Evolutionary conservation across 2,113 vertebrate species (phyloP), one percentile per base, ranked within the genome.

Genomic region (Eublepharis macularius): DNA sequence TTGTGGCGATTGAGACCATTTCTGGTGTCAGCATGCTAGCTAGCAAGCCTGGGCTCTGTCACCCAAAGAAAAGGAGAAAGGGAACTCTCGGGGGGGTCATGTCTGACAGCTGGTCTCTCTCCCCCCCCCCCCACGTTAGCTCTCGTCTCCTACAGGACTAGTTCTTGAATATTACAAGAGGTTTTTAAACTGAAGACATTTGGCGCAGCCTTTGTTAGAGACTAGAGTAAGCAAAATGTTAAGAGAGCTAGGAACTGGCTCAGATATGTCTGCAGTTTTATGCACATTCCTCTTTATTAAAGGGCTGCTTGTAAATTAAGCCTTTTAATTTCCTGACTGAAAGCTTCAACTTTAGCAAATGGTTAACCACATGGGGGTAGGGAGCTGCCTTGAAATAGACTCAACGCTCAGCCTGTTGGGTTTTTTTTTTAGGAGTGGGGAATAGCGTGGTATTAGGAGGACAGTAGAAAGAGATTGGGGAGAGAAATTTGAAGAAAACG

Each of bases 261-360:
- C 51, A 32, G 47, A 6, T 54, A 57, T 43, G 36, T 34, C 66
- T 36, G 34, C 9, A 16, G 13, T 24, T 45, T 69, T 19, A 10
- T 36, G 26, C 7, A 54, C 21, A 0, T 63, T 32, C 26, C 2
- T 36, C 17, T 47, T 2, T 0, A 3, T 16, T 17, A n/a, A 85
- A 75, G 32, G 32, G 70, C 34, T 51, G 0, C 14, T 14, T 84
- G 43, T 19, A 49, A 78, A 57, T 0, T 29, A 26, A 91, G 1
- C 47, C 54, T 73, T 79, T 51, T 11, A 21, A 89, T 90, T 90
- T 87, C 89, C 83, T 91, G 76, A 85, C 73, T 12, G 0, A 47
- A 66, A 89, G 5, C 12, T 73, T 16, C 29, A 1, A 26, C 65
- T 74, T 11, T 0, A 85, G 80, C 81, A 45, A 84, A 57, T 41